Evolutionary conservation across 2,113 vertebrate species (phyloP), one percentile per base, ranked within the genome.

Genomic region (Carassius carassius): DNA sequence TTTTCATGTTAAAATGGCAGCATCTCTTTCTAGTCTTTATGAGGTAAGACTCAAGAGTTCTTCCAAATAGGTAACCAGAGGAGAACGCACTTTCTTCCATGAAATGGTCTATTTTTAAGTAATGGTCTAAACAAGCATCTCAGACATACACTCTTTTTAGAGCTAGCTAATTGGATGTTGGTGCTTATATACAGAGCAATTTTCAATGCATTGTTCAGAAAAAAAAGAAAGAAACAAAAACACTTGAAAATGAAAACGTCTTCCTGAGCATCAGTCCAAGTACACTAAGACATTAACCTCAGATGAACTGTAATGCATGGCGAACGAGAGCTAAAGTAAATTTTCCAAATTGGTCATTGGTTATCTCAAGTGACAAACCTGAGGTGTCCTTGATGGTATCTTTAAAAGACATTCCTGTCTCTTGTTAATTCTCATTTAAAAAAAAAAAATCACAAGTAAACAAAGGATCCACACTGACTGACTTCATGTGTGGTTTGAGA

Each of bases 121-220:
- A 3, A 0, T 12, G 2, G 44, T 47, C 44, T 47, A 12, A 47
- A 47, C 10, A 12, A 56, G 62, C 44, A 47, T 81, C 77, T 79
- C 56, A 62, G 56, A 37, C 77, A 44, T 62, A 17, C 10, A 3
- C 23, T 17, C 47, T 81, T 73, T 56, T 17, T 62, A 73, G 63
- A 80, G 51, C 35, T 21, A 54, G 63, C n/a, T 84, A 63, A 76
- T 70, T 84, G 54, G 79, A 76, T 49, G 44, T 69, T 19, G 47
- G 49, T 54, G 21, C 78, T 81, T 23, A 5, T 67, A 81, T 35
- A 81, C 25, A 5, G 78, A 81, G 17, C 62, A 81, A 81, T 51
- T 67, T 80, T 12, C 37, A 65, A n/a, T 13, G 60, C 60, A 47
- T 63, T 67, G 78, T 67, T 67, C 60, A n/a, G 41, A 23, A 51